phyloP scores from a whole-genome alignment of 2,797 vertebrate genomes.

The Ataeniobius toweri region DNA sequence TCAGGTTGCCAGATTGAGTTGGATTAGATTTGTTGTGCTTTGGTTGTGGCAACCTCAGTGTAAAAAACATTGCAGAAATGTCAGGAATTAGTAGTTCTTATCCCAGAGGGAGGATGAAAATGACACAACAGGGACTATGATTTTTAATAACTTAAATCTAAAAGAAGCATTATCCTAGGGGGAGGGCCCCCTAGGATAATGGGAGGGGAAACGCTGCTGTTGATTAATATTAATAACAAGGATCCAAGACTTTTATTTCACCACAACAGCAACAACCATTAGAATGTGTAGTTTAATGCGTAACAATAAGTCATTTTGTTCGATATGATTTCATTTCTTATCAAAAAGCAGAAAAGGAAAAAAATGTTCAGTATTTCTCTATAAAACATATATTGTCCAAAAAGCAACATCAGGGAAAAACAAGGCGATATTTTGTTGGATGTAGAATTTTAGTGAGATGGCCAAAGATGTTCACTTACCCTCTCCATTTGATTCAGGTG shows the following conservation, averaged over 20 bases:
- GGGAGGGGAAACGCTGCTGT: too few relatives aligned
- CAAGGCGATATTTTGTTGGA: neutral
- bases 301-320: neutral
- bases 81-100: neutral
- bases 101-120: constrained; percentile 1
- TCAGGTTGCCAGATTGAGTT: constrained; percentile 66
- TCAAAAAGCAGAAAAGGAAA: neutral
- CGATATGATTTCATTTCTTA: neutral
- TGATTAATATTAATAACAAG: neutral
- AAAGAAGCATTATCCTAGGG: neutral
- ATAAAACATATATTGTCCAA: neutral
- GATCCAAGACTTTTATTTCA: neutral
- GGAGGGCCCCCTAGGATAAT: too few relatives aligned
- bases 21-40: constrained; percentile 56
- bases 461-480: neutral
- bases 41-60: constrained; percentile 56
- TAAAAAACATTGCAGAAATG: constrained; percentile 14
- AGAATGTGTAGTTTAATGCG: neutral
- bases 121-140: constrained; percentile 1
- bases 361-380: neutral
- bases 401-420: neutral
- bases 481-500: neutral
- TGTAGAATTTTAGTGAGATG: neutral
- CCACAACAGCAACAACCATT: neutral
- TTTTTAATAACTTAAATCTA: constrained; percentile 3